Percentiles rank a stretch among this genome's conserved stretches.
Evolutionary conservation across 2,888 invertebrate genomes (phyloP).

Genomic region (Busseola fusca): DNA sequence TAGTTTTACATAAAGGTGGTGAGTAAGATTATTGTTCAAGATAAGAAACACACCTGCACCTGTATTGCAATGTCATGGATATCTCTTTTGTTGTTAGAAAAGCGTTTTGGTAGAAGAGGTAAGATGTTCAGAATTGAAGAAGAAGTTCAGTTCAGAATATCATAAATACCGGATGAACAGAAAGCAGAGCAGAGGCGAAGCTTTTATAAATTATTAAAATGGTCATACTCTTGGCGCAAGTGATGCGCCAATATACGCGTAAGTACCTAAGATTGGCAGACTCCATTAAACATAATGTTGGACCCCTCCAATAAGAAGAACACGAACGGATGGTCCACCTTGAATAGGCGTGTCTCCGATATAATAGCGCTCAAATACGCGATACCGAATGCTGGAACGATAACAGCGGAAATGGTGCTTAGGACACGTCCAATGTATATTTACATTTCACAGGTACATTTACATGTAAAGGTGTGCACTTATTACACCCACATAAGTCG

Average conservation of each 20-base stretch:
- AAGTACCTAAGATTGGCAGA: constrained; percentile 68
- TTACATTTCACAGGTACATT: constrained; percentile 13
- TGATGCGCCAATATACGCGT: constrained; percentile 26
- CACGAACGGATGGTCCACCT: constrained; percentile 69
- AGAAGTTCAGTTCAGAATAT: too few relatives aligned
- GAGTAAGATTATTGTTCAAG: background rate
- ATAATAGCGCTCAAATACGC: constrained; percentile 53
- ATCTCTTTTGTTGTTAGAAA: background rate
- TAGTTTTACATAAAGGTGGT: background rate
- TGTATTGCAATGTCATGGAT: constrained; percentile 4
- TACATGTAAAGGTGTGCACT: constrained; percentile 38
- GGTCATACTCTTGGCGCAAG: constrained; percentile 36
- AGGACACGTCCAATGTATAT: constrained; percentile 5
- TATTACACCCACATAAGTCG: constrained; percentile 8
- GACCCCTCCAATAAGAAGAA: constrained; percentile 57
- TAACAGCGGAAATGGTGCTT: constrained; percentile 36
- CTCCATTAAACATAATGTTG: constrained; percentile 63
- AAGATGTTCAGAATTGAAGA: constrained; percentile 8
- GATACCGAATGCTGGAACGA: constrained; percentile 59
- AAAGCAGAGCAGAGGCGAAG: constrained; percentile 39
- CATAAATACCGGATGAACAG: constrained; percentile 5
- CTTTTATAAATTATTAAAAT: constrained; percentile 13
- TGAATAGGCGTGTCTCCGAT: constrained; percentile 50
- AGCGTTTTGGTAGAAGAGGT: background rate
- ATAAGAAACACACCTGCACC: constrained; percentile 2